phyloP scores from a whole-genome alignment of 2,888 invertebrate genomes.

The Acleris literana region DNA sequence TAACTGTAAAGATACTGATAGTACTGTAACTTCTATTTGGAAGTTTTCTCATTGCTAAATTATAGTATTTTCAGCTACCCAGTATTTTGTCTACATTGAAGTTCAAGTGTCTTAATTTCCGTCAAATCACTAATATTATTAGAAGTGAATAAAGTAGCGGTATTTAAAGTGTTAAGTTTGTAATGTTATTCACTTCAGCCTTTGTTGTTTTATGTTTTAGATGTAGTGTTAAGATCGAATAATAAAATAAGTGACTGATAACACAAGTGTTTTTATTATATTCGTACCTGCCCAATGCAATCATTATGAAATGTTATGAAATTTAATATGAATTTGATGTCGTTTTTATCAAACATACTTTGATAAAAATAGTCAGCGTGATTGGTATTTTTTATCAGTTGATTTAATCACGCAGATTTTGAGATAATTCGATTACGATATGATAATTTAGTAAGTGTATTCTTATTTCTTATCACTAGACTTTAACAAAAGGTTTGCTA shows the following conservation, averaged over 20 bases:
- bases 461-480: slow-evolving; percentile 30
- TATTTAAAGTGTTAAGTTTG: too few relatives aligned
- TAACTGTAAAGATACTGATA: too few relatives aligned
- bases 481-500: slow-evolving; percentile 76
- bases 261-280: slow-evolving; percentile 29
- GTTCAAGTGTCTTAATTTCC: background rate
- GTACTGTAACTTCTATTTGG: too few relatives aligned
- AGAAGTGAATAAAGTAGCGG: background rate
- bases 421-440: too few relatives aligned
- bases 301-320: slow-evolving; percentile 20
- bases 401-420: too few relatives aligned
- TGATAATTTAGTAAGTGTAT: too few relatives aligned
- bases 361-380: too few relatives aligned
- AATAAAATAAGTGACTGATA: slow-evolving; percentile 37
- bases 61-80: too few relatives aligned
- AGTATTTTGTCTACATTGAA: too few relatives aligned
- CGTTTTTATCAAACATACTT: background rate
- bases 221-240: slow-evolving; percentile 28
- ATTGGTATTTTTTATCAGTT: too few relatives aligned
- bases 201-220: slow-evolving; percentile 28
- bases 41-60: too few relatives aligned
- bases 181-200: too few relatives aligned
- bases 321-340: background rate
- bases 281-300: slow-evolving; percentile 12
- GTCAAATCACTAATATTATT: background rate